Evolutionary conservation across 2,113 vertebrate genomes (phyloP).

Genomic region (Verasper variegatus): DNA sequence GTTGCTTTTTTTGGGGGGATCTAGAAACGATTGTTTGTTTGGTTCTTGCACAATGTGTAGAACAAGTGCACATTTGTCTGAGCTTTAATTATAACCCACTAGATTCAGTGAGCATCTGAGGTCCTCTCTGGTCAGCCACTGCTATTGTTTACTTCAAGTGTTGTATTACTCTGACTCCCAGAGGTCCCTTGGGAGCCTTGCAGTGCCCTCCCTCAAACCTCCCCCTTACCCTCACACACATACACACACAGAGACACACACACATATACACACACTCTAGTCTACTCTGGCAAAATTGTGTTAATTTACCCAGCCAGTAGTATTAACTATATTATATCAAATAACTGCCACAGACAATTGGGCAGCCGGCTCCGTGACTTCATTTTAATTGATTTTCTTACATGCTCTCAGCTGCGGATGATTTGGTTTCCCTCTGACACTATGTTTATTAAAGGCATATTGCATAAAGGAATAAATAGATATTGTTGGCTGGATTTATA

Average conservation of each 20-base stretch:
- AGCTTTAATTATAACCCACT: slow-evolving; percentile 58
- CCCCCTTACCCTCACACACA: slow-evolving; percentile 42
- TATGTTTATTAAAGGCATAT: slow-evolving; percentile 93
- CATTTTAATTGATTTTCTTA: slow-evolving; percentile 98
- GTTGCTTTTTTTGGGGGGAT: not conserved
- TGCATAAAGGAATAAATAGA: slow-evolving; percentile 86
- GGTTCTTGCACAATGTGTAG: not conserved
- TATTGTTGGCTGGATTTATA: slow-evolving; percentile 83
- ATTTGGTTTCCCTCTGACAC: slow-evolving; percentile 92
- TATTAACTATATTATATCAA: slow-evolving; percentile 96
- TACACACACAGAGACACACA: slow-evolving; percentile 15
- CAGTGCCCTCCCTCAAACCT: slow-evolving; percentile 53
- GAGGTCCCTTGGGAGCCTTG: slow-evolving; percentile 73
- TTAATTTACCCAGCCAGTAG: slow-evolving; percentile 95
- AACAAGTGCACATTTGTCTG: slow-evolving; percentile 37
- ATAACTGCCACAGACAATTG: slow-evolving; percentile 97
- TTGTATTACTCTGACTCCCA: slow-evolving; percentile 78
- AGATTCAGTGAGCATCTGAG: slow-evolving; percentile 52
- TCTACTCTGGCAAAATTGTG: slow-evolving; percentile 88
- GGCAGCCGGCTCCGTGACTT: slow-evolving; percentile 88
- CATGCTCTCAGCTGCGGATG: slow-evolving; percentile 85
- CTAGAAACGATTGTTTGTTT: slow-evolving; percentile 10
- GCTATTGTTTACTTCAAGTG: slow-evolving; percentile 80
- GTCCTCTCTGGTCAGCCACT: slow-evolving; percentile 73
- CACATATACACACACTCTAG: slow-evolving; percentile 38